Base-by-base conservation (phyloP, 2,113 vertebrate genomes). In the Monopterus albus region DNA sequence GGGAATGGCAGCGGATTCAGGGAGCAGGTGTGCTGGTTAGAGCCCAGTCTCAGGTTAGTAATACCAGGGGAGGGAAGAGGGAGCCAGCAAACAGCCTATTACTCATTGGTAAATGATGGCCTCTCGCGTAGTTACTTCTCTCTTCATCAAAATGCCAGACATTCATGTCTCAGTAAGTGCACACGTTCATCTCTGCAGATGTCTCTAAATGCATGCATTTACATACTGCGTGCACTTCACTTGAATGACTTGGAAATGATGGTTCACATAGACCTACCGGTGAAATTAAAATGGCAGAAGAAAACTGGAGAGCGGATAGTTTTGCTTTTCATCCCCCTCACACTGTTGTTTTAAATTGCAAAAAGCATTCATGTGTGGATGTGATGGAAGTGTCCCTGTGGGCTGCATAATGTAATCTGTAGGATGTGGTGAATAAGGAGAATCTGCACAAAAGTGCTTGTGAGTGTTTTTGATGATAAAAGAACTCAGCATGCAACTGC, bases 21-120 rank as follows among this genome's bases (percentile, higher is more conserved):
- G 55, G 21, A 69, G 63, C 67, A 81, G 79, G 63, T 81, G 77
- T 52, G 49, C n/a, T 74, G 20, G 7, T 56, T 38, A 7, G 47
- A 69, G 75, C 76, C 47, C 55, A 56, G 72, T 68, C 43, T 2
- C 40, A 67, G 69, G 60, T 71, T 69, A 26, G 50, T 35, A 45
- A 81, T 68, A 50, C 64, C 59, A 63, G 23, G 25, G 15, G 56
- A 70, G 17, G 25, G 12, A 49, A 31, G 53, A 49, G 35, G 26
- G 40, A 35, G 68, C 40, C 72, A 72, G 40, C 18, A 60, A 45
- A 71, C 57, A 49, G 53, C 18, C 21, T 20, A 42, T 70, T 42
- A 57, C 18, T 86, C 78, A 83, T 76, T 11, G 60, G 33, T 20
- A 57, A 67, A 52, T 9, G 42, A 73, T 29, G 33, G 51, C 49